Evolutionary conservation across 2,888 invertebrate genomes (phyloP).

Genomic region (Volucella zonaria): DNA sequence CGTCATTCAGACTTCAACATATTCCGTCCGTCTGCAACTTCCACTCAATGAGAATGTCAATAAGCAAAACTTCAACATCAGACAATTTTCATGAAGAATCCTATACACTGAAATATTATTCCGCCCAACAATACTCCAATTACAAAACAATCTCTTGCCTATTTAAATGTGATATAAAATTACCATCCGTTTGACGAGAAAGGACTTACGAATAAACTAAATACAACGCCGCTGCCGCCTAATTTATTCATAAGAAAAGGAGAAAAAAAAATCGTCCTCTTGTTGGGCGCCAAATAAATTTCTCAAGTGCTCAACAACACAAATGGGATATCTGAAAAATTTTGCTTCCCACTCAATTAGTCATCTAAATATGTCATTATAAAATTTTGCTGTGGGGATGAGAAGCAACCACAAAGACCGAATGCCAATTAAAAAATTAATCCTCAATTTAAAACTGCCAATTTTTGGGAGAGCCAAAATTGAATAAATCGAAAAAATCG

Average conservation of each 20-base stretch:
- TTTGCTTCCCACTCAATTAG: conserved; percentile 50
- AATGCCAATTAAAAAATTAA: no score
- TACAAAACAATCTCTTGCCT: conserved; percentile 44
- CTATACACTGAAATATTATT: conserved; percentile 20
- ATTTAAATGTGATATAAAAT: conserved; percentile 8
- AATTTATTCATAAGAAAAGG: conserved; percentile 45
- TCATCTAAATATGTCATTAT: conserved; percentile 52
- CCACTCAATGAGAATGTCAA: no score
- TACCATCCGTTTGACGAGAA: no score
- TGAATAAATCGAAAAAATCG: background rate
- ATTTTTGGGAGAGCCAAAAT: background rate
- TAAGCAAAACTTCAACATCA: no score
- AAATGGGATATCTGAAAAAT: conserved; percentile 6
- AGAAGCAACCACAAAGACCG: no score
- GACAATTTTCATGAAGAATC: no score
- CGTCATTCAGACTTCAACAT: no score
- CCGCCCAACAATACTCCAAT: conserved; percentile 31
- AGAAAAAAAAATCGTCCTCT: background rate
- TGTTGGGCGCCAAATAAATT: conserved; percentile 21
- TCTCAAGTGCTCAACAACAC: conserved; percentile 11
- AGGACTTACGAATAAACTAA: conserved; percentile 3
- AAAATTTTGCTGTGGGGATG: background rate
- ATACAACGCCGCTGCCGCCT: conserved; percentile 1
- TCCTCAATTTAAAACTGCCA: background rate
- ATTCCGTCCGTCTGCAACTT: no score